These are phyloP conservation scores for Tridacna crocea DNA, from an alignment of 2,888 invertebrate genomes.

Conservation along the genomic window DNA sequence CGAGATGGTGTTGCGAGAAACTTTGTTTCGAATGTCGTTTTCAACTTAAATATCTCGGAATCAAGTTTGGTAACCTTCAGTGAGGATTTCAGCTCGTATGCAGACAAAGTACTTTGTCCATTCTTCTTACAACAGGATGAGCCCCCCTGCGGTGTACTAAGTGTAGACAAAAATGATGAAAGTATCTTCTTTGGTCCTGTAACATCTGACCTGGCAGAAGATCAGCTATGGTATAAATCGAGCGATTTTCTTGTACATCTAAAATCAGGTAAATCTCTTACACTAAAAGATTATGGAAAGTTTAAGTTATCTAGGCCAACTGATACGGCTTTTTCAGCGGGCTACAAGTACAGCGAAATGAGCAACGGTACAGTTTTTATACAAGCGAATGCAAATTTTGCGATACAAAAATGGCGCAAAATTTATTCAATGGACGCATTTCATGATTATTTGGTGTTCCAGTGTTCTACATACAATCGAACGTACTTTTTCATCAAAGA, in stretches of 20 bases:
- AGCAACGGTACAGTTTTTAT: not conserved
- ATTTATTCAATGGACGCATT: not conserved
- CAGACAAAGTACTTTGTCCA: not conserved
- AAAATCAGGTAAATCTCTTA: not conserved
- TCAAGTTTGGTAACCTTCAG: not conserved
- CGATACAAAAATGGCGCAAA: not conserved
- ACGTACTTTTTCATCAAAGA: not conserved
- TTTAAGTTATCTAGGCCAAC: not conserved
- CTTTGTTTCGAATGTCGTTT: not conserved
- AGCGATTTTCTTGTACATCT: not conserved
- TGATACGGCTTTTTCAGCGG: not conserved
- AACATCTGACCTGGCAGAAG: not conserved
- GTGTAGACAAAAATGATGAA: not conserved
- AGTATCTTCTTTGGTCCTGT: not conserved
- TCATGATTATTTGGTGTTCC: not conserved
- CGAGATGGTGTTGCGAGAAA: not conserved
- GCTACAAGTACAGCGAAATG: not conserved
- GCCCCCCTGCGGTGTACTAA: not conserved
- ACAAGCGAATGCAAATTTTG: not conserved
- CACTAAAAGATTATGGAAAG: not conserved
- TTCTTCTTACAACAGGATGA: not conserved
- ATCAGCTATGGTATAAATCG: conserved; percentile 8
- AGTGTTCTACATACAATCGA: not conserved
- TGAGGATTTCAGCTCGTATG: not conserved
- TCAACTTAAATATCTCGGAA: not conserved